Percentiles rank a stretch among this genome's conserved stretches.
Evolutionary conservation across 2,888 invertebrate genomes (phyloP).

Genomic region (Philereme transversata): DNA sequence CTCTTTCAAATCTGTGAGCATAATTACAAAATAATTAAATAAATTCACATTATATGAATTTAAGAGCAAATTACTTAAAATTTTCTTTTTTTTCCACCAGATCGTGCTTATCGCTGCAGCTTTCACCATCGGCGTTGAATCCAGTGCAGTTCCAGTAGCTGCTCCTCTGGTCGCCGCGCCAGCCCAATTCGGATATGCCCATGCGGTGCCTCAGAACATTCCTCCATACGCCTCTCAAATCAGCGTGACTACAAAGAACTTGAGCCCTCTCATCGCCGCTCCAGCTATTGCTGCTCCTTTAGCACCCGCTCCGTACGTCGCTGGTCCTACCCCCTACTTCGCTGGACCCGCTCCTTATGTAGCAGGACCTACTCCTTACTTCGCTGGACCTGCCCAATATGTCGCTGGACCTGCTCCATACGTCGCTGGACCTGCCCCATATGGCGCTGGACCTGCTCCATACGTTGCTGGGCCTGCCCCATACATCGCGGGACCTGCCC

Average conservation of each 20-base stretch:
- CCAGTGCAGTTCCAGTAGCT: constrained; percentile 63
- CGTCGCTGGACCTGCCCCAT: constrained; percentile 39
- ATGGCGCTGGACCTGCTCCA: constrained; percentile 43
- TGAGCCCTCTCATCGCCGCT: constrained; percentile 68
- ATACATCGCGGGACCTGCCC: constrained; percentile 33
- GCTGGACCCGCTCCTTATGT: constrained; percentile 45
- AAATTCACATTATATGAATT: not conserved
- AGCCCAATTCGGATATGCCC: constrained; percentile 83
- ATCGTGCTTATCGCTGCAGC: constrained; percentile 75
- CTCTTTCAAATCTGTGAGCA: constrained; percentile 79
- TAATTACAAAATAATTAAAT: not conserved
- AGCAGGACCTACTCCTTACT: constrained; percentile 43
- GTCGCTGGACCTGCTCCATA: constrained; percentile 48
- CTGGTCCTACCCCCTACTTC: constrained; percentile 36
- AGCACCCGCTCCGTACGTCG: constrained; percentile 46
- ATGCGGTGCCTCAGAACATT: constrained; percentile 85
- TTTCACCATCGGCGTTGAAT: constrained; percentile 63
- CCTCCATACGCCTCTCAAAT: constrained; percentile 86
- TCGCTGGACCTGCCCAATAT: constrained; percentile 44
- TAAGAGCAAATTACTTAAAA: not conserved
- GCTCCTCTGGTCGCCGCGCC: constrained; percentile 78
- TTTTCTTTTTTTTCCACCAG: constrained; percentile 41
- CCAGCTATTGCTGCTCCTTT: constrained; percentile 51
- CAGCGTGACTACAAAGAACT: constrained; percentile 78
- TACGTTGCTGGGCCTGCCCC: constrained; percentile 46